These are phyloP conservation scores for Nasonia longicornis DNA, from an alignment of 1,140 invertebrate species.

Conservation along the genomic window DNA sequence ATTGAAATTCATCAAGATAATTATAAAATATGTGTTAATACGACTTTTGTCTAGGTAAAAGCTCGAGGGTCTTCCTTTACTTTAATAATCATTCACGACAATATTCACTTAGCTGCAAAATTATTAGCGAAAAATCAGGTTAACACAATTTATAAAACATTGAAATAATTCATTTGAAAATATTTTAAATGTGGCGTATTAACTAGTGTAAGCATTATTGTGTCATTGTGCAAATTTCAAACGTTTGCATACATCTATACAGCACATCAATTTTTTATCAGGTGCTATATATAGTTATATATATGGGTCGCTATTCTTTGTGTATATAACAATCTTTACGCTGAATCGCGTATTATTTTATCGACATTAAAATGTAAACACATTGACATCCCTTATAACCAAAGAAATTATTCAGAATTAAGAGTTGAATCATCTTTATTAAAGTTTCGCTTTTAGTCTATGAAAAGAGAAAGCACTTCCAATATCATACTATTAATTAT, in stretches of 20 bases:
- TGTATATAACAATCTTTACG: neutral
- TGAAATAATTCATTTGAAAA: too few relatives aligned
- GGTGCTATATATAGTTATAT: neutral
- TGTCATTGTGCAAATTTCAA: neutral
- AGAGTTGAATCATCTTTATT: neutral
- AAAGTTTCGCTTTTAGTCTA: neutral
- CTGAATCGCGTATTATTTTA: neutral
- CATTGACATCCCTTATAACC: neutral
- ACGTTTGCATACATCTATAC: too few relatives aligned
- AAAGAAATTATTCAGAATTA: neutral
- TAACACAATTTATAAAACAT: too few relatives aligned
- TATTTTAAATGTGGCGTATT: too few relatives aligned
- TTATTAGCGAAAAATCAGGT: neutral
- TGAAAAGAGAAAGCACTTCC: constrained; percentile 14
- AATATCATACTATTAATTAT: constrained; percentile 4
- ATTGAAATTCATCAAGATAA: constrained; percentile 1
- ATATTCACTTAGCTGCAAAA: neutral
- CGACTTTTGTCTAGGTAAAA: constrained; percentile 16
- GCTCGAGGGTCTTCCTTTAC: constrained; percentile 35
- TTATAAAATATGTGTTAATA: constrained; percentile 8
- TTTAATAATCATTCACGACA: neutral
- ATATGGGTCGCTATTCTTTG: neutral
- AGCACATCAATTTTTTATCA: neutral
- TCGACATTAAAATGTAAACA: neutral
- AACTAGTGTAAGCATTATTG: neutral